Evolutionary conservation across 2,797 vertebrate species (phyloP), one percentile per base, ranked within the genome.

Genomic region (Rachycentron canadum): DNA sequence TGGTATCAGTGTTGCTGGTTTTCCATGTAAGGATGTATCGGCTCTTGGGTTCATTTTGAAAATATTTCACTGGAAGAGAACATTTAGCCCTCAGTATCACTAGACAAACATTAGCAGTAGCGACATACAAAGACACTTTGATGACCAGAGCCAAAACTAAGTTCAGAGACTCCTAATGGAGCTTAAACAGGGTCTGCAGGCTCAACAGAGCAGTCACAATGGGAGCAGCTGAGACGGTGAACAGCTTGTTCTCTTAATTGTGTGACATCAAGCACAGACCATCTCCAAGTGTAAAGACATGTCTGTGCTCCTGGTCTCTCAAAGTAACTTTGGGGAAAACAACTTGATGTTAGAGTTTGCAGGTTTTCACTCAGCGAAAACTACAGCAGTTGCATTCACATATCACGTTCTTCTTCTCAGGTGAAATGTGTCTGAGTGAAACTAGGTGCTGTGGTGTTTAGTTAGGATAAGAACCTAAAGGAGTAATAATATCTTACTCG

Each of bases 401-500:
- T 41, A 61, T 71, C 52, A 32, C 58, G 1, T 43, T 69, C 28
- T 72, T 40, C 0, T 34, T 47, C 23, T 62, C 61, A 45, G 34
- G 49, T 32, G 38, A 30, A 43, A 60, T 59, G 49, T 34, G 60
- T 40, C 16, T 0, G 43, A 58, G 13, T 68, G 14, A 65, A 40
- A 59, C 4, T 19, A 40, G 47, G 49, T 32, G 63, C 16, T 28
- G 5, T 4, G 30, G 50, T 3, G 45, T 49, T 70, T 43, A 30
- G 19, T 40, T 19, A 16, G 38, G 17, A n/a, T n/a, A n/a, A n/a
- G n/a, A n/a, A 60, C 9, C 32, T 59, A 12, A 55, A 47, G 19
- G 14, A 28, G 52, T 36, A 16, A 36, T 28, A 34, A 9, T 13
- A 25, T 21, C 17, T 49, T 85, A 99, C 98, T 99, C 97, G 73